Evolutionary conservation across 1,140 invertebrate genomes (phyloP), one percentile per base, ranked within the genome.

Genomic region (Chionoecetes opilio): DNA sequence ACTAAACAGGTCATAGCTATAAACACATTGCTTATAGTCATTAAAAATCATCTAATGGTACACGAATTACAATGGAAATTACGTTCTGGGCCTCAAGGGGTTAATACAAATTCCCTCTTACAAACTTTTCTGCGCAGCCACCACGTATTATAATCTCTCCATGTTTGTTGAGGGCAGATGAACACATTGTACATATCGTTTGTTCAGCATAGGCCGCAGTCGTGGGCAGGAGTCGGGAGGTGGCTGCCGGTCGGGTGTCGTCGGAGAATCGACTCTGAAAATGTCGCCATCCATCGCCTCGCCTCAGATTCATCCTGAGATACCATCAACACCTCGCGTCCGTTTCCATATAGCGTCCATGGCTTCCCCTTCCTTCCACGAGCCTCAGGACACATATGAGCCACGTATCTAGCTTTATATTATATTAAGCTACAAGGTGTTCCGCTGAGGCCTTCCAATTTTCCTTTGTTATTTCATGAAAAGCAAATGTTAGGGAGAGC

Each of bases 211-310:
- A 38, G 85, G 88, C 3, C 88, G 9, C 11, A 26, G 53, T 75
- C 75, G 29, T 35, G 34, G 32, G 37, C 34, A 85, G 32, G 34
- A 82, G 75, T 82, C 6, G 14, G 75, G 91, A 85, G 46, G 91
- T 35, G 75, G 63, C 63, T 34, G 75, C 41, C 35, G 41, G 87
- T 90, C 85, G 53, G 63, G 93, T 94, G 93, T 93, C 93, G 86
- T 89, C 91, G 35, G 32, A 32, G 41, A 35, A 37, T 89, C 34
- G 93, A 38, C 92, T 84, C n/a, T 53, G 87, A 75, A 94, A 94
- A 94, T 84, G 93, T 94, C 86, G 93, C 87, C 86, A 87, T 94
- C 88, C 93, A 94, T 94, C 93, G 93, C 93, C 87, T 90, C 35
- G 93, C 93, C 75, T 90, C 34, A 91, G 93, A 94, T 94, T 37